Percentiles rank a stretch among this genome's conserved stretches.
Evolutionary conservation across 2,113 vertebrate genomes (phyloP).

Genomic region (Cyanoramphus novaezelandiae): DNA sequence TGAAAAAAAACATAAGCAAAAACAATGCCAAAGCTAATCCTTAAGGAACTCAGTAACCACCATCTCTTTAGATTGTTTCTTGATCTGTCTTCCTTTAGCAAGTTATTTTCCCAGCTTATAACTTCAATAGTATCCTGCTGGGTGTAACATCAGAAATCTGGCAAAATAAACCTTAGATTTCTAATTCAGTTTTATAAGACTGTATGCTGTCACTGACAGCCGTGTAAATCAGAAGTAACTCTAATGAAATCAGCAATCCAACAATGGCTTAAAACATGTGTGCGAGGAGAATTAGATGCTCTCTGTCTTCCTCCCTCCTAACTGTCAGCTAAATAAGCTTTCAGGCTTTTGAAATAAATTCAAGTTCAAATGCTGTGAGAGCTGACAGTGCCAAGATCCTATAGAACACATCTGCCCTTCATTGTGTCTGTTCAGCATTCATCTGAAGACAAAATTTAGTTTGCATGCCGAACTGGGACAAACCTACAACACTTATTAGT

Average conservation of each 20-base stretch:
- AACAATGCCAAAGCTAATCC: neutral
- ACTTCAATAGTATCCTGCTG: conserved; percentile 10
- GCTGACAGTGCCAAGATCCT: conserved; percentile 49
- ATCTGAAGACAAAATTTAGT: conserved; percentile 13
- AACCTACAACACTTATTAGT: conserved; percentile 39
- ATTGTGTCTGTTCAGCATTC: conserved; percentile 6
- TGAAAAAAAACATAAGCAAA: neutral
- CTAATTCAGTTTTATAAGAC: conserved; percentile 32
- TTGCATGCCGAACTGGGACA: neutral
- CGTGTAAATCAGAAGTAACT: conserved; percentile 32
- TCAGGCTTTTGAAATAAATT: conserved; percentile 54
- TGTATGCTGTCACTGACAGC: conserved; percentile 26
- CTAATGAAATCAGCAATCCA: conserved; percentile 50
- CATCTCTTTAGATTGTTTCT: neutral
- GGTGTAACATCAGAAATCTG: conserved; percentile 33
- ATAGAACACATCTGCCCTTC: conserved; percentile 56
- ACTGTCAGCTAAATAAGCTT: conserved; percentile 42
- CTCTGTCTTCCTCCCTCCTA: neutral
- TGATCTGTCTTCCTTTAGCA: conserved; percentile 1
- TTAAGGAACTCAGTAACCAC: neutral
- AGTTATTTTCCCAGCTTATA: conserved; percentile 19
- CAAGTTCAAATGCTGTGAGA: conserved; percentile 25
- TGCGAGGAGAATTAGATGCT: conserved; percentile 9
- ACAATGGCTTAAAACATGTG: conserved; percentile 36
- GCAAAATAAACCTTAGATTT: conserved; percentile 35